These are phyloP conservation scores for Bibio marci DNA, from an alignment of 2,888 invertebrate genomes.

Conservation along the genomic window DNA sequence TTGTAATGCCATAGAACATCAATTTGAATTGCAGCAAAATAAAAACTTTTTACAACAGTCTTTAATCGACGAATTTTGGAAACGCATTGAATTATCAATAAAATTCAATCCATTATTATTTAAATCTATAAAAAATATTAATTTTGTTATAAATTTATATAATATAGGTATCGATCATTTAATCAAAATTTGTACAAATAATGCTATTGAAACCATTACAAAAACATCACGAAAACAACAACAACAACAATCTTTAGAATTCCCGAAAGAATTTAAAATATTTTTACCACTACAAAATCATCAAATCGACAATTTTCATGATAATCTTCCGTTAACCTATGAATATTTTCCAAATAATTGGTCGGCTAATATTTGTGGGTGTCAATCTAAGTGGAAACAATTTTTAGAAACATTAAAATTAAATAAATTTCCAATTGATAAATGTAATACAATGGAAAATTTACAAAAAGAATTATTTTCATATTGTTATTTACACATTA, in stretches of 20 bases:
- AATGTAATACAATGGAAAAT: constrained; percentile 10
- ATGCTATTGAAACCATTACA: constrained; percentile 39
- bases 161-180: constrained; percentile 48
- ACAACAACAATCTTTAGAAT: too few relatives aligned
- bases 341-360: constrained; percentile 48
- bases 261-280: constrained; percentile 42
- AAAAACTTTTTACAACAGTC: constrained; percentile 36
- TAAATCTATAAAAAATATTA: constrained; percentile 2
- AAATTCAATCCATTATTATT: constrained; percentile 12
- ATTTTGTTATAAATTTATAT: constrained; percentile 37
- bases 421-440: constrained; percentile 9
- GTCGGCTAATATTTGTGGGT: constrained; percentile 27
- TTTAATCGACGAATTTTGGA: constrained; percentile 45
- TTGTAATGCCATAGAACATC: too few relatives aligned
- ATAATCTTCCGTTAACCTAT: constrained; percentile 39
- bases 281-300: too few relatives aligned
- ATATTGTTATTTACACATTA: neutral
- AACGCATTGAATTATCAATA: constrained; percentile 30
- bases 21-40: constrained; percentile 38
- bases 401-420: constrained; percentile 38
- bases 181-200: constrained; percentile 39
- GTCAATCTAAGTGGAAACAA: constrained; percentile 15
- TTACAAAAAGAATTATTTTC: constrained; percentile 16
- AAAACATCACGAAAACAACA: too few relatives aligned
- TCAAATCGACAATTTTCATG: constrained; percentile 16